phyloP scores from a whole-genome alignment of 2,113 vertebrate genomes.

The Boulengeromyrus knoepffleri region DNA sequence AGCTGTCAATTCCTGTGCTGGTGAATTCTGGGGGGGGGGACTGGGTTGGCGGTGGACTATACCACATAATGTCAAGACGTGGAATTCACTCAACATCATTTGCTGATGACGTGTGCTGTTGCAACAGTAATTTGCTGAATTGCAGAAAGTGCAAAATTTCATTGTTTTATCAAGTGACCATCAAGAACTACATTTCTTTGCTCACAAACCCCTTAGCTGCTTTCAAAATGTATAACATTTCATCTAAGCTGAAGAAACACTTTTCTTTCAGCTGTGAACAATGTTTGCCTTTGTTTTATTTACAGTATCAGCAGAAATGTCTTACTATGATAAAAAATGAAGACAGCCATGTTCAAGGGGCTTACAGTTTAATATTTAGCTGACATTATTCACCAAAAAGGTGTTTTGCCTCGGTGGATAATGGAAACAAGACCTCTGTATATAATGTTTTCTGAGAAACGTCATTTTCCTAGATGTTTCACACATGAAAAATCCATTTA shows the following conservation, averaged over 20 bases:
- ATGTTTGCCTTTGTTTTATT: not conserved
- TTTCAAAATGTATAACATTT: not conserved
- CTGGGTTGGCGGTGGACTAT: not conserved
- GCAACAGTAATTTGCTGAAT: not conserved
- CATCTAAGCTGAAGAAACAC: not conserved
- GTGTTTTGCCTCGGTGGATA: not conserved
- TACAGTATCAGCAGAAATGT: not conserved
- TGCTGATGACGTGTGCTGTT: not conserved
- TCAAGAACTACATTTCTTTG: not conserved
- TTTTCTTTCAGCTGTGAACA: not conserved
- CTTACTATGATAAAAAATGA: not conserved
- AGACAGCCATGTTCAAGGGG: not conserved
- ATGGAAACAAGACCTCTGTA: not conserved
- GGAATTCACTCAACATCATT: not conserved
- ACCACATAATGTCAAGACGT: not conserved
- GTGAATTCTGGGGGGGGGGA: not conserved
- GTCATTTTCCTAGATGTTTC: not conserved
- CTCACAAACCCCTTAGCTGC: not conserved
- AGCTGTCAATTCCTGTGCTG: not conserved
- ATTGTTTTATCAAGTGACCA: too few relatives aligned
- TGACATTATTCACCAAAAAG: not conserved
- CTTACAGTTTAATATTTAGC: not conserved
- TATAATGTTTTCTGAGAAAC: not conserved
- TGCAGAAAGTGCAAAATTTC: not conserved
- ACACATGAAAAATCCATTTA: not conserved